Evolutionary conservation across 2,888 invertebrate genomes (phyloP).

Genomic region (Dendrolimus houi): DNA sequence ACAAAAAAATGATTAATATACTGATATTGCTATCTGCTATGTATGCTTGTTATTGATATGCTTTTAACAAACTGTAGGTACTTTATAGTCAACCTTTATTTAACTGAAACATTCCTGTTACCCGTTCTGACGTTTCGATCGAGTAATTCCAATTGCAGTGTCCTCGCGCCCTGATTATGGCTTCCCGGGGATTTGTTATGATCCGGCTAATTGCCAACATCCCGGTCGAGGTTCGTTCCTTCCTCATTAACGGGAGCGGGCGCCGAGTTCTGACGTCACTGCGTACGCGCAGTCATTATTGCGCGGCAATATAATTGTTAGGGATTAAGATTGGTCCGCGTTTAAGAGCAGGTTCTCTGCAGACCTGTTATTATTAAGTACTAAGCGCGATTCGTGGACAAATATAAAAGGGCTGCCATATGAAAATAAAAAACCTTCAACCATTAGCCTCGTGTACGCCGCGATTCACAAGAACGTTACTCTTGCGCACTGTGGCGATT

Average conservation of each 20-base stretch:
- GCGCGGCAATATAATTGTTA: background rate
- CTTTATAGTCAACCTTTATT: background rate
- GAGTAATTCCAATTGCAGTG: slow-evolving; percentile 9
- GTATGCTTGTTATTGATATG: too few relatives aligned
- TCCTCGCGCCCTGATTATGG: slow-evolving; percentile 51
- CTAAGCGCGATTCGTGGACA: too few relatives aligned
- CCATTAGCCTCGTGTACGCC: too few relatives aligned
- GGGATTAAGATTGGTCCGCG: background rate
- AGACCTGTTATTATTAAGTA: too few relatives aligned
- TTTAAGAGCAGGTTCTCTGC: too few relatives aligned
- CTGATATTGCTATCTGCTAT: too few relatives aligned
- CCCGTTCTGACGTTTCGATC: slow-evolving; percentile 6
- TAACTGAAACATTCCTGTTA: background rate
- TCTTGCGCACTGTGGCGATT: too few relatives aligned
- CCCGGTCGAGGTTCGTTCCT: slow-evolving; percentile 70
- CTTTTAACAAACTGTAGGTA: too few relatives aligned
- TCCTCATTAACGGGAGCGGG: slow-evolving; percentile 53
- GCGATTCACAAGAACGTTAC: too few relatives aligned
- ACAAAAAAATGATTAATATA: too few relatives aligned
- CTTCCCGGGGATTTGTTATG: slow-evolving; percentile 73
- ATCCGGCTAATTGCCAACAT: slow-evolving; percentile 66
- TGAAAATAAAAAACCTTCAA: too few relatives aligned
- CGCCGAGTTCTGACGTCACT: slow-evolving; percentile 24
- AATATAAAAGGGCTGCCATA: too few relatives aligned
- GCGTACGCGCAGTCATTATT: slow-evolving; percentile 1